Conservation (phyloP, 2,888 invertebrate species). For the Phortica okadai region DNA sequence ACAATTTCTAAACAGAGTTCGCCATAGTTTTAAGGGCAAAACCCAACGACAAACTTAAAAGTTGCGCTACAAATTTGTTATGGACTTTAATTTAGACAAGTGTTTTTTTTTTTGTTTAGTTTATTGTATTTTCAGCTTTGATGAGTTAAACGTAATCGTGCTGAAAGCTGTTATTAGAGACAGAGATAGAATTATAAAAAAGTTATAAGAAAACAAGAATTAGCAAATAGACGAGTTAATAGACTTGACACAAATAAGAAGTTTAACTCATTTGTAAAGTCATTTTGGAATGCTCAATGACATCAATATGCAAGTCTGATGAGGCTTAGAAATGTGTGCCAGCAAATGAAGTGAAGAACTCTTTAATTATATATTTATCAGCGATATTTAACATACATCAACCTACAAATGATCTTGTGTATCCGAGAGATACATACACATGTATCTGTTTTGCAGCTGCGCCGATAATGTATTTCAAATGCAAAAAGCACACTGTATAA, state of each 20-base stretch:
- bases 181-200: conserved; percentile 33
- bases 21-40: background rate
- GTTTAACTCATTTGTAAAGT: background rate
- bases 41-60: background rate
- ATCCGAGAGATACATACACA: conserved; percentile 2
- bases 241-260: conserved; percentile 62
- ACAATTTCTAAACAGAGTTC: conserved; percentile 12
- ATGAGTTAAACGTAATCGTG: background rate
- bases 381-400: background rate
- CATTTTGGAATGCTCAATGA: background rate
- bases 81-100: conserved; percentile 16
- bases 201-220: conserved; percentile 39
- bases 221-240: conserved; percentile 50
- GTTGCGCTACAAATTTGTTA: background rate
- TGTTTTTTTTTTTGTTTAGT: background rate
- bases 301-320: background rate
- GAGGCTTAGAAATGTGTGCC: background rate
- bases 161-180: background rate
- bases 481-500: background rate
- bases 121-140: background rate
- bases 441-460: conserved; percentile 15
- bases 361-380: no score
- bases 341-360: no score
- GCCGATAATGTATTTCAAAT: background rate
- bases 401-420: background rate